phyloP scores from a whole-genome alignment of 23 tunicate species.

The Diplosoma virens region DNA sequence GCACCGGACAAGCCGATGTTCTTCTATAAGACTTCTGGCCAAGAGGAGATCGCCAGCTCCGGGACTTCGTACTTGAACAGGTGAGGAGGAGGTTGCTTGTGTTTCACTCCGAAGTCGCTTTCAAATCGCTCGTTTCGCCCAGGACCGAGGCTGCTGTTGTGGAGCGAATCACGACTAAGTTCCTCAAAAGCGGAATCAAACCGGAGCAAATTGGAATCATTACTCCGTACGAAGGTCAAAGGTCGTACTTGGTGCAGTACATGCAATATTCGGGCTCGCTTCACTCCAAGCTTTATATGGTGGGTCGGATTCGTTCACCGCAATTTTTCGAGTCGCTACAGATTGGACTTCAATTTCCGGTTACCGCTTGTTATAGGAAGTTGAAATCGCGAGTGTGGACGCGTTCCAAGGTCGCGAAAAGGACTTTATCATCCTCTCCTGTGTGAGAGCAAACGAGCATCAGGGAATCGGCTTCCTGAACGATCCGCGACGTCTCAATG shows the following conservation, averaged over 20 bases:
- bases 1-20: slow-evolving; percentile 99
- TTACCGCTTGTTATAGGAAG: slow-evolving; percentile 51
- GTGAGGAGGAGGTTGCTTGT: slow-evolving; percentile 7
- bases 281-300: slow-evolving; percentile 96
- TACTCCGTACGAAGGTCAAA: slow-evolving; percentile 97
- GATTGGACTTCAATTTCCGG: not conserved
- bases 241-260: slow-evolving; percentile 96
- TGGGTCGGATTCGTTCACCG: not conserved
- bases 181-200: slow-evolving; percentile 89
- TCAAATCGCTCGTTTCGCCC: not conserved
- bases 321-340: not conserved
- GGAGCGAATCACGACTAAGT: slow-evolving; percentile 90
- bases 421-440: slow-evolving; percentile 93
- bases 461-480: slow-evolving; percentile 98
- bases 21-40: slow-evolving; percentile 94
- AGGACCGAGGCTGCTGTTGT: slow-evolving; percentile 99
- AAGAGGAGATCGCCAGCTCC: slow-evolving; percentile 96
- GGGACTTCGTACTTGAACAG: slow-evolving; percentile 97
- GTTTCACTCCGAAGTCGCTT: not conserved
- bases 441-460: slow-evolving; percentile 97
- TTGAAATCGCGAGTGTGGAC: slow-evolving; percentile 96
- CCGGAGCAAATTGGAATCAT: slow-evolving; percentile 98
- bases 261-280: slow-evolving; percentile 97
- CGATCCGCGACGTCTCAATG: slow-evolving; percentile 97
- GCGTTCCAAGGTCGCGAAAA: slow-evolving; percentile 99